Percentiles rank a stretch among this genome's conserved stretches.
Conservation (phyloP, 2,113 vertebrate species). For the Equus przewalskii region DNA sequence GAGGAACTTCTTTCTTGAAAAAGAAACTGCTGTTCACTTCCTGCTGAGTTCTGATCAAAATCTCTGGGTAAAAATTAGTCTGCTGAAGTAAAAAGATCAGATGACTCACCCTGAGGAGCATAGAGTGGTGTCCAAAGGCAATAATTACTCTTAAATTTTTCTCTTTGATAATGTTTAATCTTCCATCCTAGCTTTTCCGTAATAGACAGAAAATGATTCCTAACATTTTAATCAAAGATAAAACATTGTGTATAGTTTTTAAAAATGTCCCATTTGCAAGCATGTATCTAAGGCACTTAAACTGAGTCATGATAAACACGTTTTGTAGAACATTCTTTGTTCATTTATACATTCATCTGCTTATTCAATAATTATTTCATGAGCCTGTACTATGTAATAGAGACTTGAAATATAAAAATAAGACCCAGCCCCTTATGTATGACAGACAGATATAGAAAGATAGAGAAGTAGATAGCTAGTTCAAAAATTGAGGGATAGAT, state of each 20-base stretch:
- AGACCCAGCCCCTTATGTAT: not conserved
- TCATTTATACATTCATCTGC: not conserved
- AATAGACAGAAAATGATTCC: not conserved
- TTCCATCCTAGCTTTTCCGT: not conserved
- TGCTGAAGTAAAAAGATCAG: not conserved
- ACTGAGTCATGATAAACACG: not conserved
- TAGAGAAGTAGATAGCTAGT: not conserved
- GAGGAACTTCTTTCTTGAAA: not conserved
- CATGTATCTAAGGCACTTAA: not conserved
- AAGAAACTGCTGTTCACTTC: not conserved
- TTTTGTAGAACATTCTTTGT: not conserved
- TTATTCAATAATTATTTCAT: slow-evolving; percentile 8
- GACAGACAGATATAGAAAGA: not conserved
- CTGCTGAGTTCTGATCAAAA: not conserved
- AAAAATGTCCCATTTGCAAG: not conserved
- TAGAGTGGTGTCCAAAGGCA: not conserved
- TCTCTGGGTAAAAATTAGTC: not conserved
- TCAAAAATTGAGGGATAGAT: not conserved
- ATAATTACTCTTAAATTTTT: not conserved
- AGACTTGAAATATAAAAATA: not conserved
- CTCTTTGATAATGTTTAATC: not conserved
- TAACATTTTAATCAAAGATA: not conserved
- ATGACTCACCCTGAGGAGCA: not conserved
- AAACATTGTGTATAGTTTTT: not conserved
- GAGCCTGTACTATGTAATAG: not conserved